Evolutionary conservation across 2,113 vertebrate genomes (phyloP), one percentile per base, ranked within the genome.

Genomic region (Cololabis saira): DNA sequence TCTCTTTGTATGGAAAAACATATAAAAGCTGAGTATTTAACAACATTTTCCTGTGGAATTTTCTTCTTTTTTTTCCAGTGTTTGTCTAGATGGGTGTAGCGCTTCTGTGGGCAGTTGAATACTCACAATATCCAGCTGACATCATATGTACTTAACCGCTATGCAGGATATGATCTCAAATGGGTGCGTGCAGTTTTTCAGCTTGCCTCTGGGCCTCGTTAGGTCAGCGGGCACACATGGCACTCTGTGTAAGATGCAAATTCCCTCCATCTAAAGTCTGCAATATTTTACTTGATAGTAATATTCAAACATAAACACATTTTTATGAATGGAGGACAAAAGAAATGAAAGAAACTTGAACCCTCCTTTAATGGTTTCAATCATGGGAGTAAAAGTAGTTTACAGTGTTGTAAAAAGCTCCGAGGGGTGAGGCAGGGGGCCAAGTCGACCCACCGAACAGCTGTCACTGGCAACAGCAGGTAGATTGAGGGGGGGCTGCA

Each of bases 401-500:
- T 62, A 59, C 43, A 37, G 67, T 73, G 54, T 76, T 86, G 78
- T 82, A 19, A 76, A 70, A 73, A 80, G 63, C 78, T 77, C 61
- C 71, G 62, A 67, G 66, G 68, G 75, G 59, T 30, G 74, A 61
- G 62, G 78, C 48, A 0, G 61, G 50, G 53, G 51, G 86, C 76
- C 78, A 77, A 76, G 42, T 48, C 65, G 61, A 1, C 44, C 75
- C 40, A 44, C 40, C 37, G 74, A 75, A 76, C 87, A 88, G 83
- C 78, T 87, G 87, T 85, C 81, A 73, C 43, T 75, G 82, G 82
- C 81, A 83, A 19, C 82, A 83, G 84, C 75, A 74, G 78, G 72
- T 67, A 67, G 61, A 58, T 64, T 61, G 72, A 72, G 63, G 78
- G 81, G 61, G 60, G 61, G 72, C 71, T 68, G 49, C 71, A 72